Percentiles rank a stretch among this genome's conserved stretches.
Evolutionary conservation across 2,797 vertebrate species (phyloP).

Genomic region (Pangasius mekongensis): DNA sequence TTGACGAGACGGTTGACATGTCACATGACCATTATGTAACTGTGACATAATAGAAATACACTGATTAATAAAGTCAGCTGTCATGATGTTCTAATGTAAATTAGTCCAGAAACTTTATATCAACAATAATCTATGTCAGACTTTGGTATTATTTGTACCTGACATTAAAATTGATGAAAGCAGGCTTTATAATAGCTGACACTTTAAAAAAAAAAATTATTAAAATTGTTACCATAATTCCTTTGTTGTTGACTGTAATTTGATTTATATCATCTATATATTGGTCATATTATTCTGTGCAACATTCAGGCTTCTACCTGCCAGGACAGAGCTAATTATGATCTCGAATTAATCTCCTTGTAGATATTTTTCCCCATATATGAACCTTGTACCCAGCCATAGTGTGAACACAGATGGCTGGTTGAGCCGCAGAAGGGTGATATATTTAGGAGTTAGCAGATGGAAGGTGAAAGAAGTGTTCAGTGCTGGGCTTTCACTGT

Average conservation of each 20-base stretch:
- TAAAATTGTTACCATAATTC: background rate
- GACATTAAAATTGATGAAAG: background rate
- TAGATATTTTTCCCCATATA: background rate
- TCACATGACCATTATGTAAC: background rate
- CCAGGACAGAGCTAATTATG: background rate
- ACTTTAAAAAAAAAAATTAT: too few relatives aligned
- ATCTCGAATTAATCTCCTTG: background rate
- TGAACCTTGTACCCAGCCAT: slow-evolving; percentile 10
- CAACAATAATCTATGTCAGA: background rate
- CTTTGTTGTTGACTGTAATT: background rate
- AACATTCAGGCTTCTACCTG: background rate
- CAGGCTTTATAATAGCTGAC: background rate
- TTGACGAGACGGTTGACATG: background rate
- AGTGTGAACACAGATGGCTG: slow-evolving; percentile 18
- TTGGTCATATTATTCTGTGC: background rate
- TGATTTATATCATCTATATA: background rate
- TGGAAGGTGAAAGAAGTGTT: slow-evolving; percentile 3
- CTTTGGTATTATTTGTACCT: background rate
- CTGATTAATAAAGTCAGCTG: background rate
- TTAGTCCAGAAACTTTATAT: background rate
- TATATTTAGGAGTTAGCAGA: slow-evolving; percentile 20
- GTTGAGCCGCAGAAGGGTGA: background rate
- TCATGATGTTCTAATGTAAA: background rate
- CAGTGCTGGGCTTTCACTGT: background rate
- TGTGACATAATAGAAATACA: background rate